Conservation (phyloP, 2,888 invertebrate species). For the Plebejus melissa region DNA sequence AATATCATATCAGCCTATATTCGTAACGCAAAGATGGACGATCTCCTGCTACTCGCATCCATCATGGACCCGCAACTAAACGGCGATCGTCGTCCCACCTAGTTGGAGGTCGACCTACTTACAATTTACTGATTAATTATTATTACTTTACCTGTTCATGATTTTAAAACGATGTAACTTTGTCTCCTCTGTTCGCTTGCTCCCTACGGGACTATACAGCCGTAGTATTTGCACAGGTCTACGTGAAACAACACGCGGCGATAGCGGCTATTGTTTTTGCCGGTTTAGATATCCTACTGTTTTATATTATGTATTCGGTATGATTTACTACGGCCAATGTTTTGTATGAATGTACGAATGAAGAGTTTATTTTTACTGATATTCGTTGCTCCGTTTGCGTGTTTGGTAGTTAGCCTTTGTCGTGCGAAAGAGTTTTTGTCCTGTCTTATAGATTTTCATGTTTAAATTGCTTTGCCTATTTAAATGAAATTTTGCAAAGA, state of each 20-base stretch:
- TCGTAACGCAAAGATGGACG: too few species aligned
- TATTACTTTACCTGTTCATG: too few species aligned
- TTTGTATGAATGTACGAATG: neutral
- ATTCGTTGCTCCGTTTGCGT: neutral
- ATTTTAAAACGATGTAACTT: neutral
- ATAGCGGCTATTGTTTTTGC: conserved; percentile 49
- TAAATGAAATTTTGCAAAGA: too few species aligned
- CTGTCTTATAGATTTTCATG: neutral
- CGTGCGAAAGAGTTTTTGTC: neutral
- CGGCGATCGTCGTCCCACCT: too few species aligned
- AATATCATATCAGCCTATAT: too few species aligned
- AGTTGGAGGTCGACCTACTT: too few species aligned
- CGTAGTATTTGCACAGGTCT: conserved; percentile 55
- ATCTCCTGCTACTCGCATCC: too few species aligned
- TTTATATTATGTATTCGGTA: neutral
- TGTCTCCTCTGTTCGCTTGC: conserved; percentile 32
- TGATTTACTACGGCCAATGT: neutral
- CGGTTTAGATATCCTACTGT: conserved; percentile 17
- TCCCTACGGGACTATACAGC: conserved; percentile 37
- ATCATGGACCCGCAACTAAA: too few species aligned
- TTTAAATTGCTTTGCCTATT: neutral
- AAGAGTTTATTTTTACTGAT: neutral
- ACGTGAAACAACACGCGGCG: conserved; percentile 66
- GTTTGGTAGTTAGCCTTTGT: neutral
- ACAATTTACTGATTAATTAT: too few species aligned